phyloP scores from a whole-genome alignment of 2,797 vertebrate species.

The Macropus fuliginosus region DNA sequence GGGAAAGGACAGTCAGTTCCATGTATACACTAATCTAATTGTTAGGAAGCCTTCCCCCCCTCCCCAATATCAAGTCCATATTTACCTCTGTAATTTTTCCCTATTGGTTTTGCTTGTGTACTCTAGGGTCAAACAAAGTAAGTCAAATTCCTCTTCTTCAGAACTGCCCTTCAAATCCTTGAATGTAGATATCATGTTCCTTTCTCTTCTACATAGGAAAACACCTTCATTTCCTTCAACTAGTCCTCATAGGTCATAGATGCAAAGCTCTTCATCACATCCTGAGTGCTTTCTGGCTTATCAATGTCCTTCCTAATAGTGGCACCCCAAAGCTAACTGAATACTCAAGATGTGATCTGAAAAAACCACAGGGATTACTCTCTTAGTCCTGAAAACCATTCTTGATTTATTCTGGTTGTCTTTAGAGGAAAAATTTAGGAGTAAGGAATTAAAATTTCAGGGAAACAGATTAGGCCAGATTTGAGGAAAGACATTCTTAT shows the following conservation, averaged over 20 bases:
- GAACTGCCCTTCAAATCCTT: not conserved
- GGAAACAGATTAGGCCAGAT: not conserved
- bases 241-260: not conserved
- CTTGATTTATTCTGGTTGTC: not conserved
- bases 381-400: not conserved
- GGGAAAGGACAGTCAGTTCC: not conserved
- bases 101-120: not conserved
- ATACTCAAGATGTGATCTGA: not conserved
- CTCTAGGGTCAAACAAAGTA: not conserved
- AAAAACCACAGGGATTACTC: not conserved
- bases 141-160: not conserved
- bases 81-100: not conserved
- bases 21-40: not conserved
- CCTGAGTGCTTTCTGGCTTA: not conserved
- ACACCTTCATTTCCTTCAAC: not conserved
- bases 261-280: not conserved
- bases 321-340: not conserved
- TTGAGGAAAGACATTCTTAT: not conserved
- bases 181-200: not conserved
- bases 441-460: not conserved
- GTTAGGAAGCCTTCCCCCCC: not conserved
- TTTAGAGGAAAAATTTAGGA: not conserved
- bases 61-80: not conserved
- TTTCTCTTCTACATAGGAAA: not conserved
- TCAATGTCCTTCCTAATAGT: not conserved